Base-by-base conservation (phyloP, 2,113 vertebrate genomes). In the Gymnorhina tibicen region DNA sequence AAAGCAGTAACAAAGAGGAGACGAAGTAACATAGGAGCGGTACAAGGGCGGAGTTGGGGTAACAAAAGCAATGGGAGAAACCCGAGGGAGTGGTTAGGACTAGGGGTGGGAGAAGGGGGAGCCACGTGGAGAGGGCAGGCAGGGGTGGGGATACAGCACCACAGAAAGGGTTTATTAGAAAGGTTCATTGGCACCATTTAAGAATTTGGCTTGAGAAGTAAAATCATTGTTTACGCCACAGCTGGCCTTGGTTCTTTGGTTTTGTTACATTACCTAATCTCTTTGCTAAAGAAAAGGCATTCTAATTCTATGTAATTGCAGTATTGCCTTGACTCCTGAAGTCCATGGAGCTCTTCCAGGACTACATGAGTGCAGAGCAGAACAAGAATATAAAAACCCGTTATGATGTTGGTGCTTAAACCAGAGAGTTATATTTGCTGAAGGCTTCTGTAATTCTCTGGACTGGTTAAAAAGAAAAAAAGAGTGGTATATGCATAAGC, bases 271-370 rank as follows among this genome's bases (percentile, higher is more conserved):
- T 73, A 89, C 50, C 52, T 72, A 89, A 89, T 63, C 68, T 75
- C 95, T 70, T 84, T 78, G 56, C 52, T 89, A 68, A 96, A 92
- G 63, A 87, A 86, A 86, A 92, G 35, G 26, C 88, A 82, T 87
- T 85, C 68, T 77, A 85, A 80, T 80, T 74, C 63, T 69, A 50
- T 21, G 13, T 33, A 82, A 96, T 17, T 96, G 62, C 70, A 85
- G 26, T 22, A 87, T 69, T 91, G 58, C 70, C 62, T 93, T 90
- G 75, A 93, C 53, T 80, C 60, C 53, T 69, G 62, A 87, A 89
- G 63, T 49, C 53, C 74, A 83, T 55, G 66, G 69, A 79, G 39
- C 56, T 66, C 30, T 85, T 93, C 70, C 78, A 91, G 80, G 39
- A 89, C 55, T 58, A 79, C 27, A 24, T 15, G 28, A 91, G 24